Evolutionary conservation across 2,888 invertebrate species (phyloP).

Genomic region (Cataglyphis rosenhaueri): DNA sequence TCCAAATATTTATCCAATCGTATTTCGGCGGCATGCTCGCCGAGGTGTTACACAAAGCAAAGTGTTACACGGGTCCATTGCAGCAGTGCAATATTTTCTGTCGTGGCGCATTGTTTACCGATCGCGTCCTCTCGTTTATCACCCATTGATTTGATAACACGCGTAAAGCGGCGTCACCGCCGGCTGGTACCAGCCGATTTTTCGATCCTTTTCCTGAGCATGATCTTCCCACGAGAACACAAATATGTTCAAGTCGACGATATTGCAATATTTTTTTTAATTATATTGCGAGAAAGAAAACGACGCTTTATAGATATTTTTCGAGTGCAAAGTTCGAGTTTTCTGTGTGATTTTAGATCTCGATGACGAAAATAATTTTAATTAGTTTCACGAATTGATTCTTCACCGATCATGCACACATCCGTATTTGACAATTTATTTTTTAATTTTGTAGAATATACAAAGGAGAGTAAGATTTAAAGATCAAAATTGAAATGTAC

Average conservation of each 20-base stretch:
- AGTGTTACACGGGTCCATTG: conserved; percentile 41
- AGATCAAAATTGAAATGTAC: not conserved
- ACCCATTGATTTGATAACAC: conserved; percentile 48
- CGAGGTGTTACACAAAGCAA: conserved; percentile 34
- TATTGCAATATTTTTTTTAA: conserved; percentile 9
- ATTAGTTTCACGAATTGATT: not conserved
- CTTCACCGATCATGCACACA: not conserved
- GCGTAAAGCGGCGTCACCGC: conserved; percentile 14
- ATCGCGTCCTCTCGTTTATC: conserved; percentile 43
- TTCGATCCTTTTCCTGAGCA: conserved; percentile 21
- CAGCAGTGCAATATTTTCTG: conserved; percentile 39
- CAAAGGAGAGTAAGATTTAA: not conserved
- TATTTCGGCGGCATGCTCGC: conserved; percentile 42
- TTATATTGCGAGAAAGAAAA: not conserved
- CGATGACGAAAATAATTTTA: not conserved
- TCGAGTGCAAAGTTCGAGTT: not conserved
- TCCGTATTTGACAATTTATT: not conserved
- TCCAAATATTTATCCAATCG: conserved; percentile 45
- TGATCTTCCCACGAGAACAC: conserved; percentile 4
- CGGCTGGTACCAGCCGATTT: conserved; percentile 12
- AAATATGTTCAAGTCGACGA: conserved; percentile 1
- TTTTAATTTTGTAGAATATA: not conserved
- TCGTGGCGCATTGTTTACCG: conserved; percentile 24
- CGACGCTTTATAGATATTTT: not conserved
- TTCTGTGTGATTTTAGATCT: conserved; percentile 10